Evolutionary conservation across 2,888 invertebrate species (phyloP), one percentile per base, ranked within the genome.

Genomic region (Bruchidius siliquastri): DNA sequence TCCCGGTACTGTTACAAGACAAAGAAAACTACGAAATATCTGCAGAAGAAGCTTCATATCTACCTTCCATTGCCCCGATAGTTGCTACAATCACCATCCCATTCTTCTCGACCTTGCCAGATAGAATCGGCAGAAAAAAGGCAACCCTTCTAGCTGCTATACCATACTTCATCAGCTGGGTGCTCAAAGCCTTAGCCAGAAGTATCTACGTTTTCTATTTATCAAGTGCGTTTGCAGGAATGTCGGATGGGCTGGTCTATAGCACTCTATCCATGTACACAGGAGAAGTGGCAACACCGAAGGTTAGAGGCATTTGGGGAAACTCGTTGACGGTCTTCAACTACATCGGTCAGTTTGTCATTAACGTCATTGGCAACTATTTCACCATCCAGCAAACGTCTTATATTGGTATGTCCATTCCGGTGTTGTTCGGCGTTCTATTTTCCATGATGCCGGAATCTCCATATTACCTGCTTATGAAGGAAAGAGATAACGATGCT

Each of bases 401-500:
- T 72, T 86, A 86, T 72, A 87, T 90, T 82, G 90, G 90, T 82
- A 85, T 90, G 78, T 83, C 88, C 76, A 86, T 91, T 73, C 90
- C 91, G 18, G 84, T 91, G 67, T 79, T 90, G 67, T 90, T 91
- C 80, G 84, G 91, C 30, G 73, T 90, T 21, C 85, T 88, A 21
- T 90, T 92, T 83, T 67, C 84, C 68, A 90, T 89, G 81, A 87
- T 92, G 82, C 92, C 92, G 18, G 93, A 93, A 86, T 79, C 82
- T 13, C 84, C 84, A 0, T 84, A 84, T 73, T 83, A 76, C 72
- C 79, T 74, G 10, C 67, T 83, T 18, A 82, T 82, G 79, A 81
- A 81, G 72, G 76, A 76, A 4, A 74, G 76, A 26, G 68, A 76
- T 3, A 77, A 80, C 10, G 78, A 82, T 73, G 83, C 84, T 8